These are phyloP conservation scores for Lithobates pipiens DNA, from an alignment of 2,797 vertebrate species.

Conservation along the genomic window DNA sequence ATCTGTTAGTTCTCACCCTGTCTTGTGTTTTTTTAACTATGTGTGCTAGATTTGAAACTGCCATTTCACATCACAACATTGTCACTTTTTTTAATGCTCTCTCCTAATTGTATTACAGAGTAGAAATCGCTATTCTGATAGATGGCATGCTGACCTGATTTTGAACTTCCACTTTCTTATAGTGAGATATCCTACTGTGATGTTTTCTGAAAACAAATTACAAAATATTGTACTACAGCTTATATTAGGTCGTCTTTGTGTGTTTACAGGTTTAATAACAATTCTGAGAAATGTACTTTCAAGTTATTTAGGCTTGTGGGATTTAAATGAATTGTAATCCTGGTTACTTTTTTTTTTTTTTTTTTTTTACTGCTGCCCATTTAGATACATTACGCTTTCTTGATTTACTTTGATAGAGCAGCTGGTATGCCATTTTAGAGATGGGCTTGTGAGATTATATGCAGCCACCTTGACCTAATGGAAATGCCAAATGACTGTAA, in stretches of 20 bases:
- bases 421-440: conserved; percentile 78
- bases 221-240: conserved; percentile 43
- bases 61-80: conserved; percentile 75
- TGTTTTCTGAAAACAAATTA: conserved; percentile 42
- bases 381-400: conserved; percentile 81
- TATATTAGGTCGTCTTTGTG: conserved; percentile 50
- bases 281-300: conserved; percentile 60
- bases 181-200: conserved; percentile 59
- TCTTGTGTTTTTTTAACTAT: conserved; percentile 67
- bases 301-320: conserved; percentile 54
- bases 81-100: conserved; percentile 66
- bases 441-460: conserved; percentile 73
- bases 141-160: conserved; percentile 72
- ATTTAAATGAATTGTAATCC: conserved; percentile 70
- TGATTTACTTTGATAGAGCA: conserved; percentile 79
- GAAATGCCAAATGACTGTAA: conserved; percentile 68
- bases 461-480: conserved; percentile 79
- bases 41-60: conserved; percentile 72
- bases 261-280: conserved; percentile 61
- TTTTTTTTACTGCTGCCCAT: conserved; percentile 69
- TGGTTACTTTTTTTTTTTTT: conserved; percentile 59
- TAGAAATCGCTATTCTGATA: conserved; percentile 73
- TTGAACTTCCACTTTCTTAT: conserved; percentile 76
- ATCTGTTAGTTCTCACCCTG: conserved; percentile 72
- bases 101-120: conserved; percentile 74